Conservation (phyloP, 2,797 vertebrate genomes). For the Malurus leucopterus region DNA sequence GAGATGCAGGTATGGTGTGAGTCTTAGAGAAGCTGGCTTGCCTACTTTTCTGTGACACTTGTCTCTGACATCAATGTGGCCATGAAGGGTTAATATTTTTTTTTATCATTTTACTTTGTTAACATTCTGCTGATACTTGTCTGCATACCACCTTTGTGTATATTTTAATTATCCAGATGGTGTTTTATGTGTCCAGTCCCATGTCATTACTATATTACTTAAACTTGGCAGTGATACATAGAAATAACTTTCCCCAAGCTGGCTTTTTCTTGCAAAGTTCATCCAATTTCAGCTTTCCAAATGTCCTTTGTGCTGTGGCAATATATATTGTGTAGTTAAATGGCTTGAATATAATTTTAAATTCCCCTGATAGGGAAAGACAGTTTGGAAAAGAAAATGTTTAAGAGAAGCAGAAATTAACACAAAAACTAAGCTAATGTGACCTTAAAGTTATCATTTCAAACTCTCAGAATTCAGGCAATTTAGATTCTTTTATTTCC, state of each 20-base stretch:
- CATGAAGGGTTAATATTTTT: neutral
- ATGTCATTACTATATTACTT: conserved; percentile 30
- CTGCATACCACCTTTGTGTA: neutral
- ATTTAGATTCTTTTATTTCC: neutral
- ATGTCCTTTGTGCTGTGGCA: neutral
- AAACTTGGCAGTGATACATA: conserved; percentile 8
- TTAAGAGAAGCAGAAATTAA: neutral
- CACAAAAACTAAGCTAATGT: neutral
- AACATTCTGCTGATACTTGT: neutral
- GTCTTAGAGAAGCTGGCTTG: neutral
- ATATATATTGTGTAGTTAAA: neutral
- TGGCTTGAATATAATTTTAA: neutral
- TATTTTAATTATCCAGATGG: conserved; percentile 41
- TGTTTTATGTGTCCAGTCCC: conserved; percentile 4
- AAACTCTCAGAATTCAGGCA: neutral
- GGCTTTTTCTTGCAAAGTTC: conserved; percentile 31
- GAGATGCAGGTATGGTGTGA: neutral
- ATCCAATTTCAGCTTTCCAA: conserved; percentile 16
- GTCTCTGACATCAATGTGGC: neutral
- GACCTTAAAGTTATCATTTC: neutral
- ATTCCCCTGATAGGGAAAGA: neutral
- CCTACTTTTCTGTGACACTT: neutral
- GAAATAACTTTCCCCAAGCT: conserved; percentile 21
- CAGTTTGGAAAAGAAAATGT: neutral
- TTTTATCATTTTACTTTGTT: neutral